phyloP scores from a whole-genome alignment of 2,797 vertebrate genomes.

The Macropodus opercularis region DNA sequence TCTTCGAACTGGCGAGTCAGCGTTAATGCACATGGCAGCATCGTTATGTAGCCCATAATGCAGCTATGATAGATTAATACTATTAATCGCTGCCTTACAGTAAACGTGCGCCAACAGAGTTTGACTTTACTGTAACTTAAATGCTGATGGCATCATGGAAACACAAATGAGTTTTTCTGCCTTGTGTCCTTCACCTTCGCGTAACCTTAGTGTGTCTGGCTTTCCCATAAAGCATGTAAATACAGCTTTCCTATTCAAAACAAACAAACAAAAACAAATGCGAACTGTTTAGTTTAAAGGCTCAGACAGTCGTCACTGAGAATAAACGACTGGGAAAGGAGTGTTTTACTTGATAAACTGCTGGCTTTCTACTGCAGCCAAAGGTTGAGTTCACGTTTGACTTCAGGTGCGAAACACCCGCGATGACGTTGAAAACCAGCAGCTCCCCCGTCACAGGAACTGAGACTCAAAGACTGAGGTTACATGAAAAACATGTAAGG shows the following conservation, averaged over 20 bases:
- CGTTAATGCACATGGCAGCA: constrained; percentile 26
- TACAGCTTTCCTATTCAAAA: too few relatives aligned
- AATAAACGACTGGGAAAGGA: too few relatives aligned
- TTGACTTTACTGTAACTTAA: constrained; percentile 22
- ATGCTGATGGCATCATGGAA: constrained; percentile 41
- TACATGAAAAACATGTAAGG: background rate
- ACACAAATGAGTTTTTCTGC: constrained; percentile 44
- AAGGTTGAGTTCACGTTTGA: background rate
- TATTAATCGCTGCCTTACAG: constrained; percentile 26
- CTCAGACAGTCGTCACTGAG: too few relatives aligned
- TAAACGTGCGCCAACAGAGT: constrained; percentile 33
- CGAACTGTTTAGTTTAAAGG: constrained; percentile 20
- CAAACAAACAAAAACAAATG: too few relatives aligned
- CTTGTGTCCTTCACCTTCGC: constrained; percentile 32
- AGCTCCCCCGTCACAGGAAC: background rate
- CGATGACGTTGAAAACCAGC: background rate
- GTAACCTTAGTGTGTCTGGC: constrained; percentile 21
- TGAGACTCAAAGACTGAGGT: background rate
- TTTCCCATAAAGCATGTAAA: constrained; percentile 32
- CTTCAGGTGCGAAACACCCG: background rate
- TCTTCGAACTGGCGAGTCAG: constrained; percentile 34
- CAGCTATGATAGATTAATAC: constrained; percentile 31
- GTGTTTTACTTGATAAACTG: constrained; percentile 4
- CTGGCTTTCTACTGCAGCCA: background rate
- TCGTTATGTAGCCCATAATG: constrained; percentile 30